phyloP scores from a whole-genome alignment of 37 sponge, comb jelly and placozoan genomes.

The Amphimedon queenslandica region DNA sequence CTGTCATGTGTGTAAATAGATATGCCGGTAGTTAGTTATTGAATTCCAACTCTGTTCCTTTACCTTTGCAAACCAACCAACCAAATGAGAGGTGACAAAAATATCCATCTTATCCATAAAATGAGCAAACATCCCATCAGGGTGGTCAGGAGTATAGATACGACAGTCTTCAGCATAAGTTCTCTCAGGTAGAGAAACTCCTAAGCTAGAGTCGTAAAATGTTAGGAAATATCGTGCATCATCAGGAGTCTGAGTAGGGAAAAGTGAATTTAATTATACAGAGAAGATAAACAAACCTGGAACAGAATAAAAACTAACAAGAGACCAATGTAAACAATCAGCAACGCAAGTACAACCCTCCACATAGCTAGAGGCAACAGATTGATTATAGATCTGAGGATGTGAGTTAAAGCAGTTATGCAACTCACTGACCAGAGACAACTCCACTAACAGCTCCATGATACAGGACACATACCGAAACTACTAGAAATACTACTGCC shows the following conservation, averaged over 20 bases:
- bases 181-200: conserved; percentile 64
- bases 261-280: too few relatives aligned
- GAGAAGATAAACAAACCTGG: too few relatives aligned
- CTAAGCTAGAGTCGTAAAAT: conserved; percentile 67
- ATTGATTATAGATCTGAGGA: too few relatives aligned
- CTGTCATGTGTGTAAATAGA: too few relatives aligned
- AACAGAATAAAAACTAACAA: conserved; percentile 74
- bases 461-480: too few relatives aligned
- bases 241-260: conserved; percentile 34
- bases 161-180: conserved; percentile 78
- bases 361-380: conserved; percentile 6
- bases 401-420: too few relatives aligned
- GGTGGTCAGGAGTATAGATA: conserved; percentile 73
- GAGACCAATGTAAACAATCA: conserved; percentile 63
- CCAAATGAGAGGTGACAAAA: conserved; percentile 78
- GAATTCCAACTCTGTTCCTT: too few relatives aligned
- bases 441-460: too few relatives aligned
- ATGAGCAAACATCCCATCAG: conserved; percentile 56
- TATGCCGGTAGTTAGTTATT: too few relatives aligned
- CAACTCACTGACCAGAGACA: too few relatives aligned
- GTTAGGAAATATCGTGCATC: conserved; percentile 62
- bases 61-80: conserved; percentile 90
- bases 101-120: conserved; percentile 89
- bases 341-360: conserved; percentile 46
- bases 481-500: too few relatives aligned